phyloP scores from a whole-genome alignment of 2,888 invertebrate species.

The Tetragonisca angustula region DNA sequence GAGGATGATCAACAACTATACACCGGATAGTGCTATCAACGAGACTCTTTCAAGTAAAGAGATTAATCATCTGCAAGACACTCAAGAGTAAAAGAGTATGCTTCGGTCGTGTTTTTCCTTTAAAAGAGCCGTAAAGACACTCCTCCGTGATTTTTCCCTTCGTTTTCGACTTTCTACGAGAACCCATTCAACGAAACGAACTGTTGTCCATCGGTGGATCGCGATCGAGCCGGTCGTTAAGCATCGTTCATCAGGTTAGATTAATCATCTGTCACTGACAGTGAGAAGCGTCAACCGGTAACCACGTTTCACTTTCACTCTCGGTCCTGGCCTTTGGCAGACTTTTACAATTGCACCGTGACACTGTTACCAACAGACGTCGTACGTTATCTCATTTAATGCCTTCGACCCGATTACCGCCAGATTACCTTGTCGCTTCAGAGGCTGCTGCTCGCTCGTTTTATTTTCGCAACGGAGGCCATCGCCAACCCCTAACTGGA shows the following conservation, averaged over 20 bases:
- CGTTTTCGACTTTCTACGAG: conserved; percentile 1
- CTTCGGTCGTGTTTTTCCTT: neutral
- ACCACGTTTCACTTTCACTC: conserved; percentile 28
- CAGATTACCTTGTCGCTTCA: conserved; percentile 46
- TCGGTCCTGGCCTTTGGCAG: neutral
- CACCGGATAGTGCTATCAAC: neutral
- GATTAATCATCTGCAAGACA: neutral
- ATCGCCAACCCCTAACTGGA: conserved; percentile 21
- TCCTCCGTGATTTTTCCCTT: neutral
- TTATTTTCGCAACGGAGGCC: conserved; percentile 21
- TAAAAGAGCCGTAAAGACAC: neutral
- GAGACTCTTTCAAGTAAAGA: neutral
- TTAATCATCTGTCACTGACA: conserved; percentile 34
- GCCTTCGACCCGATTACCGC: conserved; percentile 35
- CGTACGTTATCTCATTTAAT: conserved; percentile 29
- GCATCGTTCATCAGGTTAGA: conserved; percentile 28
- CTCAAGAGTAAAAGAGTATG: neutral
- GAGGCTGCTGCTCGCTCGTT: conserved; percentile 12
- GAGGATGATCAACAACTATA: neutral
- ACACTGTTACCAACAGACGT: conserved; percentile 43
- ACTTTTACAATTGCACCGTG: conserved; percentile 36
- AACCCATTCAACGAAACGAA: conserved; percentile 4
- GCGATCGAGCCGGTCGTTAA: conserved; percentile 3
- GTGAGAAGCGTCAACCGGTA: conserved; percentile 19
- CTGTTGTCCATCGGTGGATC: neutral